Percentiles rank a stretch among this genome's conserved stretches.
These are phyloP conservation scores for Spea hammondii DNA, from an alignment of 2,797 vertebrate genomes.

Conservation along the genomic window DNA sequence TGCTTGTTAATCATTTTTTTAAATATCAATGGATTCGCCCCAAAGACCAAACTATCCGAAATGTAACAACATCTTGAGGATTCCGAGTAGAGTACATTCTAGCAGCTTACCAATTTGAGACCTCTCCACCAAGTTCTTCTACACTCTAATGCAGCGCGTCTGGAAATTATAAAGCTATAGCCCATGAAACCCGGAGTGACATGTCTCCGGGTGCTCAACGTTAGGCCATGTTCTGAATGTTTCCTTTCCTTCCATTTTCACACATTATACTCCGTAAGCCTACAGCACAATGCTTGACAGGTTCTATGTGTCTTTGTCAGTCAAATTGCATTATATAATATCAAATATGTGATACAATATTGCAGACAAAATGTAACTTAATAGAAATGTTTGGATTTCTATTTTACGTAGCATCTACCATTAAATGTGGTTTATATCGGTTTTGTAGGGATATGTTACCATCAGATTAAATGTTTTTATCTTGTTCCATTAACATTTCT, in stretches of 20 bases:
- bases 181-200: slow-evolving; percentile 25
- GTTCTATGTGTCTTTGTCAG: slow-evolving; percentile 31
- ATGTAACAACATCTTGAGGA: too few species aligned
- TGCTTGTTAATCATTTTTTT: too few species aligned
- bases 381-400: not conserved
- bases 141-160: not conserved
- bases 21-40: too few species aligned
- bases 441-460: too few species aligned
- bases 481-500: too few species aligned
- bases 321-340: slow-evolving; percentile 35
- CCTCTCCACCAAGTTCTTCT: not conserved
- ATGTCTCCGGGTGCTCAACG: slow-evolving; percentile 1
- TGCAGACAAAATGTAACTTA: not conserved
- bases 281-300: slow-evolving; percentile 24
- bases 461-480: too few species aligned
- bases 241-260: not conserved
- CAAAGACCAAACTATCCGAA: too few species aligned
- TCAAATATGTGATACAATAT: slow-evolving; percentile 17
- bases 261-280: slow-evolving; percentile 13
- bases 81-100: slow-evolving; percentile 14
- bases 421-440: too few species aligned
- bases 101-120: slow-evolving; percentile 33
- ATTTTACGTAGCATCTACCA: too few species aligned
- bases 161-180: slow-evolving; percentile 23
- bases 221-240: slow-evolving; percentile 2